Evolutionary conservation across 2,888 invertebrate species (phyloP).

Genomic region (Boloria euphrosyne): DNA sequence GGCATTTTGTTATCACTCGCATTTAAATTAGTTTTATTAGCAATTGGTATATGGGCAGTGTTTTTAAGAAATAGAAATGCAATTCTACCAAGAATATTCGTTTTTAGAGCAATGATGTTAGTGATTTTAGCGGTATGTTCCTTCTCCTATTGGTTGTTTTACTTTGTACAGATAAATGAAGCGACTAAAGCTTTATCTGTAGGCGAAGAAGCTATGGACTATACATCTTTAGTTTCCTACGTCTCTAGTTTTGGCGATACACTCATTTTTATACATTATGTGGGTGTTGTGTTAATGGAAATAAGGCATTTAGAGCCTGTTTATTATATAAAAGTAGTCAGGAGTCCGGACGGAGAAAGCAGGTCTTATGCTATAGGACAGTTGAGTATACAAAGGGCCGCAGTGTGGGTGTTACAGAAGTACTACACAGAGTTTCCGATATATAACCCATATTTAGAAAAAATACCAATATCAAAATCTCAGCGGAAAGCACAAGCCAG

Average conservation of each 20-base stretch:
- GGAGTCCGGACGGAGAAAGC: slow-evolving; percentile 97
- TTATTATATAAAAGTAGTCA: slow-evolving; percentile 94
- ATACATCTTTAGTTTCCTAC: slow-evolving; percentile 94
- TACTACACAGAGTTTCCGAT: slow-evolving; percentile 98
- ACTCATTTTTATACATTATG: slow-evolving; percentile 95
- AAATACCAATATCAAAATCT: slow-evolving; percentile 93
- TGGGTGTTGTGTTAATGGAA: slow-evolving; percentile 96
- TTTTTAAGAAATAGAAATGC: slow-evolving; percentile 93
- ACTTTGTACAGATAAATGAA: slow-evolving; percentile 94
- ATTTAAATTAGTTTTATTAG: slow-evolving; percentile 94
- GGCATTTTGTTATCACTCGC: slow-evolving; percentile 95
- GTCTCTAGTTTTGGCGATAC: slow-evolving; percentile 97
- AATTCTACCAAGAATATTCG: slow-evolving; percentile 94
- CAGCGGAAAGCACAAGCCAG: slow-evolving; percentile 89
- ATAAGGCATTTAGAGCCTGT: slow-evolving; percentile 94
- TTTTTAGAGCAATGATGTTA: slow-evolving; percentile 94
- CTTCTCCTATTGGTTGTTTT: slow-evolving; percentile 99
- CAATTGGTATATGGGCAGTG: slow-evolving; percentile 95
- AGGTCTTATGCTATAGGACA: slow-evolving; percentile 94
- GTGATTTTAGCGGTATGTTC: slow-evolving; percentile 94
- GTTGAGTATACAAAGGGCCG: slow-evolving; percentile 96
- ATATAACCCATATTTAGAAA: slow-evolving; percentile 97
- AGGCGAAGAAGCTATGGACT: slow-evolving; percentile 90
- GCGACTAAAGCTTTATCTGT: slow-evolving; percentile 90
- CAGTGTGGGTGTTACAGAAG: slow-evolving; percentile 95